Evolutionary conservation across 1,140 invertebrate genomes (phyloP), one percentile per base, ranked within the genome.

Genomic region (Polypedilum pembai): DNA sequence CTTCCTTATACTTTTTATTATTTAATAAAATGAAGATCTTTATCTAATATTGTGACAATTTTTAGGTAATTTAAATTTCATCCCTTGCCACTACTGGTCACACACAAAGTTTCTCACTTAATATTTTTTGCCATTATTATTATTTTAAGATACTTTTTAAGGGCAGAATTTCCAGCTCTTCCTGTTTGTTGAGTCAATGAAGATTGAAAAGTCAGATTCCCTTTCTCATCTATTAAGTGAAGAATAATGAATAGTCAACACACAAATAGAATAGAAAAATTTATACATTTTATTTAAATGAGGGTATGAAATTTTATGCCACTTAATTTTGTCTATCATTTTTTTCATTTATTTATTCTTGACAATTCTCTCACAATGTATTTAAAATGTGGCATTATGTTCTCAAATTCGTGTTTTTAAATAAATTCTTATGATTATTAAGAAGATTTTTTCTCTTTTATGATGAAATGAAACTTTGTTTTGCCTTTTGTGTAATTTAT

Each of bases 11-110:
- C 8, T 10, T 45, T n/a, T n/a, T n/a, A 56, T 56, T 56, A 4
- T n/a, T 56, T 56, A 56, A 56, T 56, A 56, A 56, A 45, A 56
- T 56, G 45, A 56, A 56, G 45, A 56, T 56, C 12, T 56, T n/a
- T 56, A 56, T 56, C 45, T 56, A 56, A 56, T 56, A n/a, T 56
- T 56, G 45, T 56, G 45, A 56, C 45, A 56, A 56, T 56, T 33
- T 33, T 33, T 56, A 56, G 45, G 45, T 56, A 45, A 56, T 56
- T 56, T 56, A 12, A 56, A 56, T 56, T 12, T 56, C 45, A n/a
- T 56, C 45, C 45, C 45, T 56, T 56, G 12, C 45, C 10, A 56
- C n/a, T 56, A 0, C 2, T 56, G 12, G n/a, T 56, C n/a, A 15
- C 41, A 12, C 15, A 12, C 41, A 45, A 4, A 12, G 1, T 12